Base-by-base conservation (phyloP, 2,888 invertebrate genomes). In the Drosophila fulvimacula region DNA sequence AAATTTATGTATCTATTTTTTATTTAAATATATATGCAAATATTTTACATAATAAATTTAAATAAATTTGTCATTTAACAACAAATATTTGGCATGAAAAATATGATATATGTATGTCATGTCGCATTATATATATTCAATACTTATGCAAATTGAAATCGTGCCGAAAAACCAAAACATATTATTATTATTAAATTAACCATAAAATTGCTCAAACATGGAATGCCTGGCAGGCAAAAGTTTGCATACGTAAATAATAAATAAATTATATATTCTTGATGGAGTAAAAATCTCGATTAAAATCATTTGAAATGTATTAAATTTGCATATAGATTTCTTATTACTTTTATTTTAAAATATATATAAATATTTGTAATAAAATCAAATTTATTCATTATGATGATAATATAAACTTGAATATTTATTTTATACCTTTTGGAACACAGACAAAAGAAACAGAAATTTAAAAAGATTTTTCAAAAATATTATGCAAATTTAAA, bases 151-250 rank as follows among this genome's bases (percentile, higher is more conserved):
- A 55, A 55, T 41, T 41, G 19, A 10, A 32, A 19, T 30, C 55
- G 19, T 41, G 19, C 19, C 10, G 5, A 55, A 30, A 30, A 10
- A 41, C 53, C 55, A 55, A 46, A 30, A 5, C 15, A 55, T 15
- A 41, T 39, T 13, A 24, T 52, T 30, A 46, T 46, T n/a, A 39
- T 53, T 39, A 34, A 34, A 10, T 53, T 13, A 38, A n/a, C 3
- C 10, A 17, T 1, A 6, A 53, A 41, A n/a, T 32, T 55, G 9
- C 11, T 5, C 41, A 42, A 32, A 41, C 19, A 55, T 55, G 9
- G 30, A 19, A 17, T 19, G 19, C n/a, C 17, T 17, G 15, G 1
- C 30, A 55, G 15, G 6, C 30, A 3, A 24, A 41, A 21, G 19
- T 2, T 19, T 55, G 15, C n/a, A 15, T 15, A 39, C 4, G 24